Evolutionary conservation across 1,140 invertebrate genomes (phyloP).

Genomic region (Holcopasites calliopsidis): DNA sequence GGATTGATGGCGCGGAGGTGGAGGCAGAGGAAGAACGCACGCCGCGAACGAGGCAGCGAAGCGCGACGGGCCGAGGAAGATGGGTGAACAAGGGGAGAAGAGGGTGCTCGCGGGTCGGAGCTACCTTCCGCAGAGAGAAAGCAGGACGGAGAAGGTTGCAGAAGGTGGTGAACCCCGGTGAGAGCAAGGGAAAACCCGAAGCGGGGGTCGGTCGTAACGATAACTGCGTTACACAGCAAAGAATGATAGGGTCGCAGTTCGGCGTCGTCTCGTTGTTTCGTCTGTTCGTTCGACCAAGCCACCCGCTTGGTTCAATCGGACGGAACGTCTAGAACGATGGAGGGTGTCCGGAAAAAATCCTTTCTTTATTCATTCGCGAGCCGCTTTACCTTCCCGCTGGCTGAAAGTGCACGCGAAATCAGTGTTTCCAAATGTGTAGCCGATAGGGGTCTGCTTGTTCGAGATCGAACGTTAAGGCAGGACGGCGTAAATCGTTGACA

Average conservation of each 20-base stretch:
- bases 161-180: background rate
- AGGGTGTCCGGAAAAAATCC: background rate
- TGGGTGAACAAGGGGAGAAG: background rate
- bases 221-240: constrained; percentile 5
- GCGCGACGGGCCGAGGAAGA: constrained; percentile 20
- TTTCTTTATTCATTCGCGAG: background rate
- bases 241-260: background rate
- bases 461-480: too few relatives aligned
- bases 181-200: background rate
- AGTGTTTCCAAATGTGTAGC: too few relatives aligned
- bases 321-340: constrained; percentile 20
- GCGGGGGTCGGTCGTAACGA: constrained; percentile 5
- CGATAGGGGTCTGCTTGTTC: too few relatives aligned
- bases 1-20: constrained; percentile 34
- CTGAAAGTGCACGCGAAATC: too few relatives aligned
- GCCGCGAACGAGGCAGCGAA: constrained; percentile 14
- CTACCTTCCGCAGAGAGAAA: constrained; percentile 1
- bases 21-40: constrained; percentile 20
- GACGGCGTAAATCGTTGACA: background rate
- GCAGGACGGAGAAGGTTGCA: background rate
- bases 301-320: constrained; percentile 24
- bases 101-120: constrained; percentile 6
- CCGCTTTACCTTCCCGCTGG: background rate
- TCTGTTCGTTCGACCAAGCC: background rate
- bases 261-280: constrained; percentile 14